Conservation (phyloP, 2,797 vertebrate genomes). For the Channa striata region DNA sequence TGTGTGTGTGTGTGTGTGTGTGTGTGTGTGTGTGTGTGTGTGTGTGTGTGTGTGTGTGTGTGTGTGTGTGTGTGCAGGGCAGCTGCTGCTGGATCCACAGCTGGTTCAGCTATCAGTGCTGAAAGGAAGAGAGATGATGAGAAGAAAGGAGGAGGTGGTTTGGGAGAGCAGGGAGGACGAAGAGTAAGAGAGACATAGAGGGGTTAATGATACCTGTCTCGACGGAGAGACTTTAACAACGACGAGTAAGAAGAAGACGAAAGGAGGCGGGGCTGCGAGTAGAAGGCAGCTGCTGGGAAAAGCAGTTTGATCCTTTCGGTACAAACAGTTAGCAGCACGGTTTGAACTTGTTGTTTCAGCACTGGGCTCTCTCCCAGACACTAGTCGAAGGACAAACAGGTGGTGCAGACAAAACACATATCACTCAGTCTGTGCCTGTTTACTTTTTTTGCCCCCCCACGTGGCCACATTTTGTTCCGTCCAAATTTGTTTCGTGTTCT, state of each 20-base stretch:
- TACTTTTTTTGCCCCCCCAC: background rate
- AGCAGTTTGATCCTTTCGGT: conserved; percentile 27
- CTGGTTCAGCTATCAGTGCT: conserved; percentile 69
- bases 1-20: conserved; percentile 10
- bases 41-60: conserved; percentile 10
- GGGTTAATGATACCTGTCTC: conserved; percentile 57
- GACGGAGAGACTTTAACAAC: conserved; percentile 37
- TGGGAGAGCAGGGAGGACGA: conserved; percentile 28
- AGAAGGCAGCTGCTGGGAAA: conserved; percentile 40
- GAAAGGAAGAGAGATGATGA: conserved; percentile 46
- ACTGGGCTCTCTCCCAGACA: conserved; percentile 43
- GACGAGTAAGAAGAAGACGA: conserved; percentile 31
- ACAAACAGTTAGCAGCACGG: conserved; percentile 37
- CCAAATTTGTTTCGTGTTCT: background rate
- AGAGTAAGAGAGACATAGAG: conserved; percentile 35
- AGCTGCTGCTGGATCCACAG: conserved; percentile 65
- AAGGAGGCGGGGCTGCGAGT: conserved; percentile 35
- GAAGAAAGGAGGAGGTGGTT: conserved; percentile 39
- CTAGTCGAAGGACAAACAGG: conserved; percentile 52
- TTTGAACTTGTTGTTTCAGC: conserved; percentile 22
- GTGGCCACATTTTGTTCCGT: conserved; percentile 1
- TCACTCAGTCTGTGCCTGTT: conserved; percentile 3
- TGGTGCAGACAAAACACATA: conserved; percentile 58
- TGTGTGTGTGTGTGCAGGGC: conserved; percentile 45
- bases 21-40: conserved; percentile 27